Base-by-base conservation (phyloP, 2,888 invertebrate species). In the Ashinkailepas kermadecensis region DNA sequence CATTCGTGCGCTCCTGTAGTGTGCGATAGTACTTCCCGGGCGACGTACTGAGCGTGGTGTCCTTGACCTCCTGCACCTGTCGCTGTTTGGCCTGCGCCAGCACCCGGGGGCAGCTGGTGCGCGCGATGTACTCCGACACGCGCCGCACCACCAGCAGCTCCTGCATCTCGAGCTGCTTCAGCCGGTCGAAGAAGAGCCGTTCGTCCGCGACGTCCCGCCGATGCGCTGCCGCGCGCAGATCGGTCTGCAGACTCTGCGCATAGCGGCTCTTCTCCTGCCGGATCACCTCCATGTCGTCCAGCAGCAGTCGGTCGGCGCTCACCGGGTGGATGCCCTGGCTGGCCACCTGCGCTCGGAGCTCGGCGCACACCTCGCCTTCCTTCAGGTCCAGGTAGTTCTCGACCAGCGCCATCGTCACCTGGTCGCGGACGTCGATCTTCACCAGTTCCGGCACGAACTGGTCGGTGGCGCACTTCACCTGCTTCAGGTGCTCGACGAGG, bases 381-480 rank as follows among this genome's bases (percentile, higher is more conserved):
- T 74, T 74, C 74, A 74, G 21, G 74, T 74, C 74, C 74, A 74
- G 74, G 74, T 74, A 74, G 74, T 18, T 74, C 74, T 74, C 74
- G 56, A 74, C 74, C 74, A 74, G 56, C 21, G 74, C 74, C 74
- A 74, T 21, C 56, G 74, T 74, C n/a, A 74, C 74, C 74, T 74
- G 74, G 74, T 74, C 74, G 54, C 21, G 54, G 56, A 74, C 74
- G 56, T 74, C 74, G 56, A 74, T 74, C 21, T 74, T 10, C 54
- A 21, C 13, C 18, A 74, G 74, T 56, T 74, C 74, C 6, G 15
- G 18, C 74, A 74, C 74, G n/a, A 74, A 74, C 10, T 7, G 74
- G 21, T 56, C 56, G 10, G 9, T 56, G 21, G 54, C 74, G 21
- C 56, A 7, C 6, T 54, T 54, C 21, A 74, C 56, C 54, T 56